Percentiles rank a stretch among this genome's conserved stretches.
phyloP scores from a whole-genome alignment of 1,140 invertebrate genomes.

The Drosophila melanogaster region Release_6_plus_ISO1_MT NT_033777.3:27666501-27667000 shows the following conservation, averaged over 20 bases:
- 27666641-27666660: neutral
- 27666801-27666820: constrained; percentile 79
- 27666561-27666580: neutral
- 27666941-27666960: constrained; percentile 34
- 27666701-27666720: constrained; percentile 32
- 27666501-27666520: constrained; percentile 94
- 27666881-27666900: neutral
- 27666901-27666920: constrained; percentile 2
- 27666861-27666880: constrained; percentile 13
- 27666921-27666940: constrained; percentile 31
- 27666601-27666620: constrained; percentile 35
- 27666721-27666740: constrained; percentile 37
- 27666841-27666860: constrained; percentile 17
- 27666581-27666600: constrained; percentile 42
- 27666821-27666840: constrained; percentile 18
- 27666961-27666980: neutral
- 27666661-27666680: constrained; percentile 39
- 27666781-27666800: constrained; percentile 85
- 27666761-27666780: constrained; percentile 61
- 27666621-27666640: neutral
- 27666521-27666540: constrained; percentile 98
- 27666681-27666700: constrained; percentile 21
- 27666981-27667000: neutral
- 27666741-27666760: constrained; percentile 33
- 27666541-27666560: constrained; percentile 77